A percentile compares a stretch with the other conserved stretches of the same genome.
These are phyloP conservation scores for Calidris pygmaea DNA, from an alignment of 2,113 vertebrate genomes.

Conservation along the genomic window DNA sequence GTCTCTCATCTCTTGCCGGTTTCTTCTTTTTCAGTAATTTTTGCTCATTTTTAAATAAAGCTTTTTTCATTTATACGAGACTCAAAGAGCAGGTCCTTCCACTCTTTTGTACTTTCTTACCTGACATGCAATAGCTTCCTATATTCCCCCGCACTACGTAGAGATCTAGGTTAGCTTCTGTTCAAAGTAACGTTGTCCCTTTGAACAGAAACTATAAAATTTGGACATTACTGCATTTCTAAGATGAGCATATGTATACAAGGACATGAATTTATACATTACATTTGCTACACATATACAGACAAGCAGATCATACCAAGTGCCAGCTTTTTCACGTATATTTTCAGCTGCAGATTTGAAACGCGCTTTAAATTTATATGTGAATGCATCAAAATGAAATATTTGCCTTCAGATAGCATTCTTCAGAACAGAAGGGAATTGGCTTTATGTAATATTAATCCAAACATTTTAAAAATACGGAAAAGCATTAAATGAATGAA, in stretches of 20 bases:
- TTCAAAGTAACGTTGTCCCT: not conserved
- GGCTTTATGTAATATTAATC: not conserved
- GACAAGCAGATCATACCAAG: not conserved
- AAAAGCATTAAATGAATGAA: not conserved
- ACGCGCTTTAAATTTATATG: not conserved
- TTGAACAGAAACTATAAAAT: not conserved
- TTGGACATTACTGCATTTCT: not conserved
- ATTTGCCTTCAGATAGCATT: not conserved
- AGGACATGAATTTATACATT: not conserved
- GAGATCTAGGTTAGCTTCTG: not conserved
- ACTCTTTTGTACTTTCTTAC: not conserved
- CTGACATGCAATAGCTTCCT: not conserved
- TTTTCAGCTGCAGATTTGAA: not conserved
- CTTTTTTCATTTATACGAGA: not conserved
- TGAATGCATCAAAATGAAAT: not conserved
- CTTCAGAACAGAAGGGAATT: not conserved
- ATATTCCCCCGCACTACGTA: not conserved
- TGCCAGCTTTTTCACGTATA: not conserved
- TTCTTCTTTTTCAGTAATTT: not conserved
- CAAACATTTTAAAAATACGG: not conserved
- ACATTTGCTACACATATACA: not conserved
- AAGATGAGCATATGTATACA: not conserved
- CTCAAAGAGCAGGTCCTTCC: not conserved
- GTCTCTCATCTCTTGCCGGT: not conserved
- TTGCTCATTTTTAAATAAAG: not conserved